Percentiles rank a stretch among this genome's conserved stretches.
Evolutionary conservation across 2,888 invertebrate species (phyloP).

Genomic region (Rutpela maculata): DNA sequence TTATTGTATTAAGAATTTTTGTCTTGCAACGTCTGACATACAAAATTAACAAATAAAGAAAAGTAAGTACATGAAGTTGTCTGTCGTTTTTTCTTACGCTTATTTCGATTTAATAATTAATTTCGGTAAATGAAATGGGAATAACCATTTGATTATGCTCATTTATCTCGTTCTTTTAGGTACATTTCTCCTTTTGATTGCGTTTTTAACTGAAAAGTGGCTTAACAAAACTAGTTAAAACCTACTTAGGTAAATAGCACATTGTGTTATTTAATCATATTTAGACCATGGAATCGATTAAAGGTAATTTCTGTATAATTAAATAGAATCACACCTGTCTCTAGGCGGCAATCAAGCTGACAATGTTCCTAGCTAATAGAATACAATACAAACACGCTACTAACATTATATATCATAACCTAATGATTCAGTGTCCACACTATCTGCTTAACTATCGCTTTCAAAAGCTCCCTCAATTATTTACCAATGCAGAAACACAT

Average conservation of each 20-base stretch:
- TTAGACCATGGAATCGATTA: slow-evolving; percentile 30
- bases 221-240: neutral
- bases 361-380: slow-evolving; percentile 67
- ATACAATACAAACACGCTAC: slow-evolving; percentile 69
- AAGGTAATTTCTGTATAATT: slow-evolving; percentile 44
- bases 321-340: slow-evolving; percentile 70
- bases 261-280: slow-evolving; percentile 26
- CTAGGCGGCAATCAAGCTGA: slow-evolving; percentile 67
- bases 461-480: slow-evolving; percentile 70
- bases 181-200: neutral
- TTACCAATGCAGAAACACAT: slow-evolving; percentile 69
- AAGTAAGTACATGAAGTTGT: no score
- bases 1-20: no score
- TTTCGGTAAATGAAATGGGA: no score
- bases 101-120: no score
- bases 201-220: neutral
- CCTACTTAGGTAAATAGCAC: neutral
- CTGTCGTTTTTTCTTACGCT: no score
- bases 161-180: neutral
- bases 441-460: slow-evolving; percentile 69
- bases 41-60: no score
- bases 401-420: slow-evolving; percentile 69
- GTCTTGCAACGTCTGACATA: no score
- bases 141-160: no score
- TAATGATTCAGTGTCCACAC: slow-evolving; percentile 70